Percentiles rank a stretch among this genome's conserved stretches.
phyloP scores from a whole-genome alignment of 2,888 invertebrate species.

The Leptinotarsa rubiginosa region DNA sequence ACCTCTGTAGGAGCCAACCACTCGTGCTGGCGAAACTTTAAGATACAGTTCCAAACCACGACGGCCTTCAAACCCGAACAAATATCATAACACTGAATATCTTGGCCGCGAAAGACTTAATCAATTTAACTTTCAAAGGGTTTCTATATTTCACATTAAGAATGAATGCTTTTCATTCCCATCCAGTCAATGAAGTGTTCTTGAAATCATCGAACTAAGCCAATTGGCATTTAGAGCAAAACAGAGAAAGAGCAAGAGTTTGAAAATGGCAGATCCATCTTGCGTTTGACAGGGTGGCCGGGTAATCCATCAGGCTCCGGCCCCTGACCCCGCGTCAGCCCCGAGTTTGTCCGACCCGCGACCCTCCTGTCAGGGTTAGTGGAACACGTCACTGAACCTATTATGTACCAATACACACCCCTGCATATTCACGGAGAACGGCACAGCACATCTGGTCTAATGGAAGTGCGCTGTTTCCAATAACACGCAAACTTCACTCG shows the following conservation, averaged over 20 bases:
- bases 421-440: constrained; percentile 58
- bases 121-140: no score
- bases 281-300: constrained; percentile 68
- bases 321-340: constrained; percentile 53
- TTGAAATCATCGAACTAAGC: background rate
- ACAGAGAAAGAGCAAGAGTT: constrained; percentile 62
- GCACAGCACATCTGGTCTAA: constrained; percentile 63
- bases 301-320: constrained; percentile 65
- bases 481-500: constrained; percentile 43
- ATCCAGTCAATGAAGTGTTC: background rate
- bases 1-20: no score
- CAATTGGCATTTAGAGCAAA: constrained; percentile 26
- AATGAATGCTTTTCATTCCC: background rate
- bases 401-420: constrained; percentile 65
- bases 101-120: no score
- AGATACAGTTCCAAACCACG: no score
- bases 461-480: constrained; percentile 66
- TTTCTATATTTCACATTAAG: no score
- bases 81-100: no score
- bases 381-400: constrained; percentile 69
- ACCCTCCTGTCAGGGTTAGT: constrained; percentile 68
- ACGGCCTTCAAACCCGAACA: no score
- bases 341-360: constrained; percentile 47
- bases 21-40: no score
- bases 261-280: constrained; percentile 68